Evolutionary conservation across 2,113 vertebrate genomes (phyloP).

Genomic region (Willisornis vidua): DNA sequence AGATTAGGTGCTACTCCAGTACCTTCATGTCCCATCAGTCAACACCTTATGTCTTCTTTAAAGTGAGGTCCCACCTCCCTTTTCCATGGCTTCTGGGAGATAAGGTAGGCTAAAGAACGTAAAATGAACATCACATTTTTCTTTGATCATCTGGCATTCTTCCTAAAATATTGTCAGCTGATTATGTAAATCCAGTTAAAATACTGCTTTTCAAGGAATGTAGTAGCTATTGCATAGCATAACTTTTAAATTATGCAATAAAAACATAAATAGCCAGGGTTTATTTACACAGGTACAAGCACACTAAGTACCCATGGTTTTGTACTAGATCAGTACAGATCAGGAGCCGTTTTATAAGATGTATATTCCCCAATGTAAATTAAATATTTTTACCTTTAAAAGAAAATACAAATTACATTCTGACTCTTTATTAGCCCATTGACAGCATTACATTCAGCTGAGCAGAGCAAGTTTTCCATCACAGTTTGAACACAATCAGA

Average conservation of each 20-base stretch:
- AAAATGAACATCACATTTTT: not conserved
- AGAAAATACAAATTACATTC: not conserved
- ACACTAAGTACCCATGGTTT: fast-evolving
- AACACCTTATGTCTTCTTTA: not conserved
- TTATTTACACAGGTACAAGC: not conserved
- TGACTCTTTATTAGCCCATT: not conserved
- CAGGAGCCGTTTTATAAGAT: not conserved
- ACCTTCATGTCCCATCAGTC: not conserved
- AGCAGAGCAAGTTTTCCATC: not conserved
- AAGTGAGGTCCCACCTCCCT: not conserved
- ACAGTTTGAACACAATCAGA: not conserved
- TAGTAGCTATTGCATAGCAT: not conserved
- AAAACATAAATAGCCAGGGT: not conserved
- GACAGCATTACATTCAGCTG: not conserved
- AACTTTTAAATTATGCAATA: not conserved
- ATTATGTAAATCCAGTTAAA: not conserved
- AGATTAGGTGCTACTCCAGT: not conserved
- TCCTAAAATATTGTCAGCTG: not conserved
- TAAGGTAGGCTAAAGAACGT: not conserved
- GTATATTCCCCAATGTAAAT: not conserved
- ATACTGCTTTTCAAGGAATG: not conserved
- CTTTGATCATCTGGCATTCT: not conserved
- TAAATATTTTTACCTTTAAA: not conserved
- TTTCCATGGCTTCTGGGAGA: not conserved
- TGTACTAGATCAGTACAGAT: not conserved